Conservation (phyloP, 92 coral and sea anemone species). For the Porites evermanni region DNA sequence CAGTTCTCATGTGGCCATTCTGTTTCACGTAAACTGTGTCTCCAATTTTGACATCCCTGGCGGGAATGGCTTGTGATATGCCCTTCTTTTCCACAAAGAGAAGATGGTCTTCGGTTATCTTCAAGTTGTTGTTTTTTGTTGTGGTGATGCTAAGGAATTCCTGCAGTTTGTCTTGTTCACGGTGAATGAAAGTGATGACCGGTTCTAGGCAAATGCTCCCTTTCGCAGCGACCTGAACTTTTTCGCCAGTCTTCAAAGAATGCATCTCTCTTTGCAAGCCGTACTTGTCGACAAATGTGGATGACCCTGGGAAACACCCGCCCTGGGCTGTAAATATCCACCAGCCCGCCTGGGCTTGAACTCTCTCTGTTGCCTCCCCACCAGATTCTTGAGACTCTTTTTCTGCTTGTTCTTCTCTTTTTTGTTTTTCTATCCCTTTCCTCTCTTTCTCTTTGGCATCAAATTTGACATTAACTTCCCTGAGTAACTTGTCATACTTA, state of each 20-base stretch:
- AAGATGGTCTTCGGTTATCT: slow-evolving; percentile 39
- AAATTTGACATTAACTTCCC: background rate
- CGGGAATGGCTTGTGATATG: slow-evolving; percentile 26
- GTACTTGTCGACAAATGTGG: slow-evolving; percentile 19
- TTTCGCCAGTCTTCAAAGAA: slow-evolving; percentile 9
- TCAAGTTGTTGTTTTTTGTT: slow-evolving; percentile 5
- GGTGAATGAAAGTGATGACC: slow-evolving; percentile 24
- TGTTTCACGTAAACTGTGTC: slow-evolving; percentile 22
- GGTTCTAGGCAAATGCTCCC: background rate
- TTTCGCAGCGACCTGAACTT: slow-evolving; percentile 12
- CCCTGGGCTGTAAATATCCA: too few species aligned
- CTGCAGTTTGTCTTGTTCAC: slow-evolving; percentile 10
- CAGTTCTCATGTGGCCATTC: background rate
- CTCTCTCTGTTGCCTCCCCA: background rate
- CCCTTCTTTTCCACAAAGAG: slow-evolving; percentile 9
- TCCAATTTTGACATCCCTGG: slow-evolving; percentile 30
- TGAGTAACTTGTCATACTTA: background rate
- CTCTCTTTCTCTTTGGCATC: background rate
- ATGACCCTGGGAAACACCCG: slow-evolving; percentile 27
- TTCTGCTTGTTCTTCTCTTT: background rate
- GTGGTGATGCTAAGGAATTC: slow-evolving; percentile 30
- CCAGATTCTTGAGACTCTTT: background rate
- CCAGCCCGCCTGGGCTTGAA: background rate
- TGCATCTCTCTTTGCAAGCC: slow-evolving; percentile 12
- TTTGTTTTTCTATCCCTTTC: background rate